Conservation (phyloP, 1,140 invertebrate genomes). For the Dreissena rostriformis region DNA sequence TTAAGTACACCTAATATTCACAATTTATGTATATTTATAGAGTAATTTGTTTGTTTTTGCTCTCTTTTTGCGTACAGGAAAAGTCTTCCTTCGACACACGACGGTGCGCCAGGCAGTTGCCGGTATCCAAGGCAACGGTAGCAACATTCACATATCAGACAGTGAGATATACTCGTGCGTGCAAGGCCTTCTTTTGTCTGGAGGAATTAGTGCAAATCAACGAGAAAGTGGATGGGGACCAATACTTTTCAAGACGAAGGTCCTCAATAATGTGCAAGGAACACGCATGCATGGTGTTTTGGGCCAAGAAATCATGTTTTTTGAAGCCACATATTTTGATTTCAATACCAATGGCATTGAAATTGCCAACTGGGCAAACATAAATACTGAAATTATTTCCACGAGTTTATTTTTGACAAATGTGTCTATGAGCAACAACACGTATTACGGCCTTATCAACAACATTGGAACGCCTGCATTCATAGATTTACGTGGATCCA, state of each 20-base stretch:
- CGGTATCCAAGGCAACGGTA: slow-evolving; percentile 21
- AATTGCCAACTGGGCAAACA: background rate
- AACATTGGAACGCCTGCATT: background rate
- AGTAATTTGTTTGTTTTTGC: background rate
- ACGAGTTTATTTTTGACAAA: background rate
- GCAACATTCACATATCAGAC: background rate
- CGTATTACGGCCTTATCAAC: background rate
- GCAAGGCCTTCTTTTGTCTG: background rate
- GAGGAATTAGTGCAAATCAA: background rate
- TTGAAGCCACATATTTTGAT: background rate
- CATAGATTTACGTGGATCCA: background rate
- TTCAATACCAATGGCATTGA: background rate
- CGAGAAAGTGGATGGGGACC: background rate
- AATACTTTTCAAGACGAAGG: background rate
- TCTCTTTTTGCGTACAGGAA: slow-evolving; percentile 4
- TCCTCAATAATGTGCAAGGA: background rate
- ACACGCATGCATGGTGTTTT: background rate
- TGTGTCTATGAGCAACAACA: slow-evolving; percentile 1
- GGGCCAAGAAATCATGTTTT: background rate
- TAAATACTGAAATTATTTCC: background rate
- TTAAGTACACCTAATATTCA: background rate
- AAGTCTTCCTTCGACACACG: slow-evolving; percentile 1
- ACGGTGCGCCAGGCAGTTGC: background rate
- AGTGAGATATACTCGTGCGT: slow-evolving; percentile 18
- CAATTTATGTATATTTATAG: background rate